Percentiles rank a stretch among this genome's conserved stretches.
phyloP scores from a whole-genome alignment of 1,140 invertebrate species.

The Pseudomyrmex dendroicus region DNA sequence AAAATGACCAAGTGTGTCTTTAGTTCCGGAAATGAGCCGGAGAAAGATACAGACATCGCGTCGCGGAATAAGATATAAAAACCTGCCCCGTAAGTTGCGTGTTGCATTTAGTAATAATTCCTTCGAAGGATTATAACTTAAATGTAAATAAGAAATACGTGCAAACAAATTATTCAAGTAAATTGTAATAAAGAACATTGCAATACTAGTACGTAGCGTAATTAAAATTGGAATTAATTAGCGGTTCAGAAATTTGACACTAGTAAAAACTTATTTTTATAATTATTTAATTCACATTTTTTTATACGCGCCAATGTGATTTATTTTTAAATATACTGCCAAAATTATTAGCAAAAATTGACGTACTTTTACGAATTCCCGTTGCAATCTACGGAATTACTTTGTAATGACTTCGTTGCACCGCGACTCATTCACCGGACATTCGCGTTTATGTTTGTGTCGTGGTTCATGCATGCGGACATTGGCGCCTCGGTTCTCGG shows the following conservation, averaged over 20 bases:
- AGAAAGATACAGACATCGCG: conserved; percentile 22
- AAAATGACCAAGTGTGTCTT: conserved; percentile 50
- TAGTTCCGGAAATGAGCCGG: conserved; percentile 50
- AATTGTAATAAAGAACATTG: neutral
- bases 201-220: neutral
- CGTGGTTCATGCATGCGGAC: conserved; percentile 41
- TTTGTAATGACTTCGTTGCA: conserved; percentile 27
- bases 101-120: neutral
- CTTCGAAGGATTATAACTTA: conserved; percentile 2
- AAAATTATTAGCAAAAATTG: neutral
- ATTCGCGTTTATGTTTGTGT: conserved; percentile 51
- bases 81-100: neutral
- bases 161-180: neutral
- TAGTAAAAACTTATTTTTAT: neutral
- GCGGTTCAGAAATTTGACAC: neutral
- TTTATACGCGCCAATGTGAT: neutral
- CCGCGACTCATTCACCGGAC: conserved; percentile 26
- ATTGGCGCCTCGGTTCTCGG: conserved; percentile 55
- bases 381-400: neutral
- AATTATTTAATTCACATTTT: neutral
- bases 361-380: neutral
- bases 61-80: conserved; percentile 19
- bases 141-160: too few species aligned
- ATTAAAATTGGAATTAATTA: neutral
- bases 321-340: neutral